Conservation (phyloP, 2,797 vertebrate genomes). For the Florisuga fusca region DNA sequence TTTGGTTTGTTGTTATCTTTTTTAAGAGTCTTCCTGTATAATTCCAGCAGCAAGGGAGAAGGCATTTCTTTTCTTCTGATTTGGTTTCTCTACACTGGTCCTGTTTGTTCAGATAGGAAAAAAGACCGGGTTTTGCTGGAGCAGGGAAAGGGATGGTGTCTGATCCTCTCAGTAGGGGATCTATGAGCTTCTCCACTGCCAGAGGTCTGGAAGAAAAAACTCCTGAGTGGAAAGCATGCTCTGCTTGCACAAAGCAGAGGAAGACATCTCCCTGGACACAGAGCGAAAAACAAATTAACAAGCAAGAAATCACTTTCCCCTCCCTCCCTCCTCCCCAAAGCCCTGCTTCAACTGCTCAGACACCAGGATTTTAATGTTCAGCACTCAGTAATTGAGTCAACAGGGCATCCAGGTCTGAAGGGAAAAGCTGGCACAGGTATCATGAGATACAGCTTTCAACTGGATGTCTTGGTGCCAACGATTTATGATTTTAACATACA, state of each 20-base stretch:
- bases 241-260: conserved; percentile 3
- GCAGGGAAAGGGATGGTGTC: background rate
- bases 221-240: background rate
- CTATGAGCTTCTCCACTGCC: background rate
- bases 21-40: background rate
- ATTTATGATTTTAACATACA: background rate
- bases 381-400: conserved; percentile 1
- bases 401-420: background rate
- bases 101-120: background rate
- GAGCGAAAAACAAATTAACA: conserved; percentile 60
- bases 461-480: background rate
- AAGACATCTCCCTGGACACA: conserved; percentile 32
- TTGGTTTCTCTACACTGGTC: background rate
- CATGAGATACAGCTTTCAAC: background rate
- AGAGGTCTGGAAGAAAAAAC: background rate
- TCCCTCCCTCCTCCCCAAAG: conserved; percentile 16
- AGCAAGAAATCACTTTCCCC: conserved; percentile 45
- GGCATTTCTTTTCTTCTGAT: background rate
- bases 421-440: conserved; percentile 13
- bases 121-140: background rate
- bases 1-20: background rate
- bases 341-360: background rate
- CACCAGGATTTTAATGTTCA: conserved; percentile 24
- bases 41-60: background rate
- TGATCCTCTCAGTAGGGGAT: background rate